Base-by-base conservation (phyloP, 1,140 invertebrate species). In the Cyclina sinensis region DNA sequence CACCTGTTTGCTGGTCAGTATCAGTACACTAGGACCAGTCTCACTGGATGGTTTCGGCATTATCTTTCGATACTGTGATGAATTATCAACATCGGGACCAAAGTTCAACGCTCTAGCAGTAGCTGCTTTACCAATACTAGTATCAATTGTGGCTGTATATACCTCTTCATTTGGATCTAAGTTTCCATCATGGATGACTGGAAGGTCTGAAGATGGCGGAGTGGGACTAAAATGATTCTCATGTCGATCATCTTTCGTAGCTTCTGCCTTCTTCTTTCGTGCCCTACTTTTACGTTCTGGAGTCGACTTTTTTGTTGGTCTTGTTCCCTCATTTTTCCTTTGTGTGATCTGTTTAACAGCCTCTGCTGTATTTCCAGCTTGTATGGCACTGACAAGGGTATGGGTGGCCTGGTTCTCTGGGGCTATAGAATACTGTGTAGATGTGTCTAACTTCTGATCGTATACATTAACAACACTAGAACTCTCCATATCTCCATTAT, bases 71-170 rank as follows among this genome's bases (percentile, higher is more conserved):
- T 65, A 83, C 16, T 51, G 35, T 39, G 32, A 57, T 18, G 35
- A n/a, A 70, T 74, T 24, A 32, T 73, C 68, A 54, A 39, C 46
- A 48, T 70, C 43, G 24, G 81, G 59, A 35, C 82, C 82, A 74
- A 84, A 84, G 82, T 84, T 35, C 48, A 84, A 84, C 12, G 59
- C 65, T 54, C 82, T 73, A 9, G 70, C 82, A 73, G 74, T 78
- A 9, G 74, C 46, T 21, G 48, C 74, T 54, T 51, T 78, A 46
- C 48, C 24, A 3, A 78, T 16, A 30, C 14, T 32, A 14, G 27
- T 54, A 14, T 51, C 48, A 21, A 43, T 43, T 32, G 74, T 78
- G 27, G 74, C 74, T 16, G 74, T 78, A 54, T 51, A 78, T 4
- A 78, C 32, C 21, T 78, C 74, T 32, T 54, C n/a, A 46, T 43